Evolutionary conservation across 2,113 vertebrate species (phyloP), one percentile per base, ranked within the genome.

Genomic region (Calyptommatus sinebrachiatus): DNA sequence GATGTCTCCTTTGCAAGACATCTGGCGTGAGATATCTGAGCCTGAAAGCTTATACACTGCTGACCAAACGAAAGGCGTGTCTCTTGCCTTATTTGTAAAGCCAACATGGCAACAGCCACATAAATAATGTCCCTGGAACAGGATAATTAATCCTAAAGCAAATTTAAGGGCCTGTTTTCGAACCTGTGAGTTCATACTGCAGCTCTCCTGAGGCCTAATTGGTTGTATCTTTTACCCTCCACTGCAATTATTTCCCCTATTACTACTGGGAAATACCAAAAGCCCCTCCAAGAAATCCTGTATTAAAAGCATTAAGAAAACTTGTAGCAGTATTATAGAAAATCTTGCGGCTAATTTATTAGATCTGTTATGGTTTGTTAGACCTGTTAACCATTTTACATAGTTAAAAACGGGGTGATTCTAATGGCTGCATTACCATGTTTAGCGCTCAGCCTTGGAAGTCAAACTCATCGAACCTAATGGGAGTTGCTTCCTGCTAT

Each of bases 241-340:
- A 78, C 50, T 79, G 57, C 41, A 79, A 28, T 63, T 79, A 71
- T 60, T 63, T 71, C 9, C 28, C 46, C 48, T 79, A 62, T 71
- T n/a, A 28, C n/a, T 79, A 71, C 21, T n/a, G 48, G 35, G 16
- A 60, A 79, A 41, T 71, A 72, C 57, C 57, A 71, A 57, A 28
- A 29, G 69, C n/a, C 53, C 53, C 68, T 46, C 28, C 60, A 10
- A 57, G 28, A 62, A 70, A 18, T n/a, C 21, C 41, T 63, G 12
- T 63, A 79, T 53, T 53, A 63, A 48, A 63, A 11, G 68, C n/a
- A 71, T 66, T 50, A 11, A 50, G 7, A 6, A 48, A 48, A 48
- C 46, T 10, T 48, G 10, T 48, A 48, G 10, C 46, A 48, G 46
- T 48, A 48, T 48, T 48, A 10, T 48, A 48, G 6, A 48, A 48